Conservation (phyloP, 2,888 invertebrate species). For the Platycheirus rosarum region DNA sequence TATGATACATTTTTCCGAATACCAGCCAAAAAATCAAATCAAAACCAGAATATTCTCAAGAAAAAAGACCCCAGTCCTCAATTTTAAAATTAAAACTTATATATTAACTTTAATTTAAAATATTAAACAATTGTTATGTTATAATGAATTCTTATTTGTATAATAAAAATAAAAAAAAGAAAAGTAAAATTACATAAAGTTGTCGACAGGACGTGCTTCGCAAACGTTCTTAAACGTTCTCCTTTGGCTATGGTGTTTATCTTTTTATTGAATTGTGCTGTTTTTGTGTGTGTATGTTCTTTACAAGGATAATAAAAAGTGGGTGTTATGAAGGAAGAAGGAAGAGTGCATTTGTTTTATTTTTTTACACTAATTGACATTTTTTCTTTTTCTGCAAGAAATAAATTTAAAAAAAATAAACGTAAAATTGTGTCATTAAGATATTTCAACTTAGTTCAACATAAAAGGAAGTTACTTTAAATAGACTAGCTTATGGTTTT, state of each 20-base stretch:
- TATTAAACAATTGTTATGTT: slow-evolving; percentile 11
- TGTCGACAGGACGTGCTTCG: slow-evolving; percentile 65
- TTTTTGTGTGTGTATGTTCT: slow-evolving; percentile 28
- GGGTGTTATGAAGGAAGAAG: slow-evolving; percentile 37
- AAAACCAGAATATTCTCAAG: slow-evolving; percentile 35
- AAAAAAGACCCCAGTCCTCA: slow-evolving; percentile 33
- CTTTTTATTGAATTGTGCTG: slow-evolving; percentile 14
- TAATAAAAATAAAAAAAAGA: slow-evolving; percentile 25
- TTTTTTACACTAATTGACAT: slow-evolving; percentile 68
- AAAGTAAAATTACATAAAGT: slow-evolving; percentile 65
- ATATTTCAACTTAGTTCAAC: not conserved
- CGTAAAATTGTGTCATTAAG: slow-evolving; percentile 37
- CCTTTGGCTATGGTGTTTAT: slow-evolving; percentile 14
- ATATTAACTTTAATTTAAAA: not conserved
- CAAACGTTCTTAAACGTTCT: slow-evolving; percentile 23
- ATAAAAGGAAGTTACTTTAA: not conserved
- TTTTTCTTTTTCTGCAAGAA: slow-evolving; percentile 72
- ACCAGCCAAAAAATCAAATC: slow-evolving; percentile 39
- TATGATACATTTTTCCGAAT: slow-evolving; percentile 1
- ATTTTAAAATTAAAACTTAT: slow-evolving; percentile 9
- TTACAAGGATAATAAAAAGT: slow-evolving; percentile 45
- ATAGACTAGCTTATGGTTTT: not conserved
- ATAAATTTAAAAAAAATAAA: slow-evolving; percentile 53
- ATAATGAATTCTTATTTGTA: slow-evolving; percentile 23
- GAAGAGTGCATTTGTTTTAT: slow-evolving; percentile 39